phyloP scores from a whole-genome alignment of 92 coral and sea anemone genomes.

The Heteractis magnifica region DNA sequence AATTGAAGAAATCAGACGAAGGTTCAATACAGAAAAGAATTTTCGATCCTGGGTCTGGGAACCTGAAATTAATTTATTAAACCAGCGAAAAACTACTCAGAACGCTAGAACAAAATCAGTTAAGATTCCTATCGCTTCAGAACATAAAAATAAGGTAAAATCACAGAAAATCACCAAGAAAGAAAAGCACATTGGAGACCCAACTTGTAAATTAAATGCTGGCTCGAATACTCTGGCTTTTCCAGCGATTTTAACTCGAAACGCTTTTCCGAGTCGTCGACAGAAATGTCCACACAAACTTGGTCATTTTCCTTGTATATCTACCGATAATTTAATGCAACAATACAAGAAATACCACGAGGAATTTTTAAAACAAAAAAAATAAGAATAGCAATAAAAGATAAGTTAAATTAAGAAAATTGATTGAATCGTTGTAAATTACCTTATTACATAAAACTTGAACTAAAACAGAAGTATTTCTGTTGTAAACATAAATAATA shows the following conservation, averaged over 20 bases:
- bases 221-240: conserved; percentile 3
- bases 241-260: conserved; percentile 19
- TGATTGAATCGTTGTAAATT: not conserved
- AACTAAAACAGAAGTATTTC: not conserved
- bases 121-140: not conserved
- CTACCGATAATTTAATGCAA: conserved; percentile 38
- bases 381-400: not conserved
- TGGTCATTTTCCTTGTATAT: conserved; percentile 32
- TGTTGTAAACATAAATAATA: not conserved
- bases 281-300: not conserved
- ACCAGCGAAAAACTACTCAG: not conserved
- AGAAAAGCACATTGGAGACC: not conserved
- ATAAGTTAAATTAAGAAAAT: not conserved
- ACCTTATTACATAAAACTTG: not conserved
- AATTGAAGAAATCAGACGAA: conserved; percentile 40
- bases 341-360: conserved; percentile 47
- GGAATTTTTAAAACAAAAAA: conserved; percentile 29
- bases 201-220: not conserved
- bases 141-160: not conserved
- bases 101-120: not conserved
- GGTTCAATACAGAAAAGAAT: conserved; percentile 46
- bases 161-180: not conserved
- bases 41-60: conserved; percentile 67
- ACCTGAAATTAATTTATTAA: conserved; percentile 12
- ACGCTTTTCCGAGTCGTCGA: not conserved